Conservation (phyloP, 2,888 invertebrate species). For the Tenthredo notha region DNA sequence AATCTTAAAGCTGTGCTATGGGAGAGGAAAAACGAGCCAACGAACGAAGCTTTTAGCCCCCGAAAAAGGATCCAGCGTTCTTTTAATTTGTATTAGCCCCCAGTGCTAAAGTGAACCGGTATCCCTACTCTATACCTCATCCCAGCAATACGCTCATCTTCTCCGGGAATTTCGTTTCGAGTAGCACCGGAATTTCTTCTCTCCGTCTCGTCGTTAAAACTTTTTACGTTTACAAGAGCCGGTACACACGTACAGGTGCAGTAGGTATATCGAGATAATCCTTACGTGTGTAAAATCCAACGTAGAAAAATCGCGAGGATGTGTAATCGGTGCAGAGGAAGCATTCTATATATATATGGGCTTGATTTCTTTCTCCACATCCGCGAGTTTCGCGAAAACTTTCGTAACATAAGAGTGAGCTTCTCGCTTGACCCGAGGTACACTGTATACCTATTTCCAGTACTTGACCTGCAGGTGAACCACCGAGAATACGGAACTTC, state of each 20-base stretch:
- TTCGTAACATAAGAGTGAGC: neutral
- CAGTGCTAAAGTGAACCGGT: conserved; percentile 33
- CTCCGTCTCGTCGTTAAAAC: neutral
- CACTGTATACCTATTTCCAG: neutral
- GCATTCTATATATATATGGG: neutral
- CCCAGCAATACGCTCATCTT: conserved; percentile 3
- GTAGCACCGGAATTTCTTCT: neutral
- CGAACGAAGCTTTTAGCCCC: conserved; percentile 44
- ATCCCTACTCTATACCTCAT: conserved; percentile 43
- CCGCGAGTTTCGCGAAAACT: neutral
- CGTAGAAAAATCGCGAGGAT: neutral
- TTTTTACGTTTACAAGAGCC: neutral
- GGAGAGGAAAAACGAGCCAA: neutral
- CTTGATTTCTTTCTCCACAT: neutral
- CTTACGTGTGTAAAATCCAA: neutral
- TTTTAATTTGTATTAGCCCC: conserved; percentile 58
- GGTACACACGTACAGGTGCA: neutral
- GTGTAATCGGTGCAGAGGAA: neutral
- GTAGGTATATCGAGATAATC: neutral
- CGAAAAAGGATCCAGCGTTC: conserved; percentile 50
- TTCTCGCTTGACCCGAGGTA: neutral
- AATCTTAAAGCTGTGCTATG: conserved; percentile 3
- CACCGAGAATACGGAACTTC: neutral
- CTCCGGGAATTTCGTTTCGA: neutral
- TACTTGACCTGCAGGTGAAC: neutral